Evolutionary conservation across 2,113 vertebrate genomes (phyloP).

Genomic region (Xiphorhynchus elegans): DNA sequence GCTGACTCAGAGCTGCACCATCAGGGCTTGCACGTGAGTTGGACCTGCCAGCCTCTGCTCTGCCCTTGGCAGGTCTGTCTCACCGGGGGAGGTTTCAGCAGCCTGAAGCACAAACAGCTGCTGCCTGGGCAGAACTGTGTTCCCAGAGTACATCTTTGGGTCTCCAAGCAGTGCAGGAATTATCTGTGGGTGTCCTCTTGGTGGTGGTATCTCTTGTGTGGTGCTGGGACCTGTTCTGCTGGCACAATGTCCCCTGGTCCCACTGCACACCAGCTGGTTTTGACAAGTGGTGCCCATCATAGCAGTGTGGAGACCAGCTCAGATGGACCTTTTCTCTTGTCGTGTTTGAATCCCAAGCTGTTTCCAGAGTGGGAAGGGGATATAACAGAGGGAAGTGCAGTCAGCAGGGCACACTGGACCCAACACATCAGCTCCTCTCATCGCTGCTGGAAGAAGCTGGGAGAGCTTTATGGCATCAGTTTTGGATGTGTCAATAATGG

Average conservation of each 20-base stretch:
- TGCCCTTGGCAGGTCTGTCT: neutral
- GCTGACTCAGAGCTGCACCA: slow-evolving; percentile 11
- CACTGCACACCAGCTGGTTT: neutral
- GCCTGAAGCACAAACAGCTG: neutral
- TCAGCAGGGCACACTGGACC: neutral
- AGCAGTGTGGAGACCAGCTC: neutral
- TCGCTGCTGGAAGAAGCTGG: neutral
- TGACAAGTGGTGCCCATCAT: neutral
- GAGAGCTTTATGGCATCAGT: neutral
- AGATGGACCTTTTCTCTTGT: neutral
- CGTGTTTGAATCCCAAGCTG: neutral
- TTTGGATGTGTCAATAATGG: neutral
- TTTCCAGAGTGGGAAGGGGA: neutral
- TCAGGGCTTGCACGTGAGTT: neutral
- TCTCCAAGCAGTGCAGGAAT: neutral
- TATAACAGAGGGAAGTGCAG: neutral
- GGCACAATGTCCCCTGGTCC: accelerated
- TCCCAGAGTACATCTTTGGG: neutral
- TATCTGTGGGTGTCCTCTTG: accelerated
- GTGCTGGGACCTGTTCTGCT: neutral
- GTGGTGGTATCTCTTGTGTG: accelerated
- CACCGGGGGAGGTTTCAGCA: neutral
- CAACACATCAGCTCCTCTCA: neutral
- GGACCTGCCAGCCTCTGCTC: neutral
- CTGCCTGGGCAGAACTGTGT: neutral